A percentile compares a stretch with the other conserved stretches of the same genome.
These are phyloP conservation scores for Ceraclea dissimilis DNA, from an alignment of 2,888 invertebrate species.

Conservation along the genomic window DNA sequence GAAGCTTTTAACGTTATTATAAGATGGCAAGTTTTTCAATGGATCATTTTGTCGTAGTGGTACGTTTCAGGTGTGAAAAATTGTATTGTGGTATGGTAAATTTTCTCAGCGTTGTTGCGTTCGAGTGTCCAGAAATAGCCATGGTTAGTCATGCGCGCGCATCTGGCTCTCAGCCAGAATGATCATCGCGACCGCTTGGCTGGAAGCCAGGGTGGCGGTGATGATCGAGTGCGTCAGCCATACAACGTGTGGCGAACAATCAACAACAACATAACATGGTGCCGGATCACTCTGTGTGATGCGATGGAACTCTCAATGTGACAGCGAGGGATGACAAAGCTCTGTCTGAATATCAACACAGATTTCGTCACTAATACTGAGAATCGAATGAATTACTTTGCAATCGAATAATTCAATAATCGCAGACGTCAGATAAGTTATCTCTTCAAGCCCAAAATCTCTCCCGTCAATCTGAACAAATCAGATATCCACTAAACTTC, in stretches of 20 bases:
- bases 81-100: neutral
- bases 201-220: slow-evolving; percentile 21
- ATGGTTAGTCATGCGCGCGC: slow-evolving; percentile 25
- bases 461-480: no score
- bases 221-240: slow-evolving; percentile 16
- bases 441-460: no score
- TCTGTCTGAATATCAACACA: no score
- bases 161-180: slow-evolving; percentile 8
- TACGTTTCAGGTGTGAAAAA: neutral
- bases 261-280: neutral
- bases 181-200: slow-evolving; percentile 23
- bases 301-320: neutral
- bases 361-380: no score
- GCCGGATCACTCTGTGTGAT: neutral
- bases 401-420: no score
- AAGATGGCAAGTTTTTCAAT: no score
- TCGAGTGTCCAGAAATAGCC: slow-evolving; percentile 12
- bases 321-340: neutral
- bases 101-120: neutral
- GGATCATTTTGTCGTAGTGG: neutral
- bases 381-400: no score
- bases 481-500: no score
- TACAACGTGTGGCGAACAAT: slow-evolving; percentile 9
- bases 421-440: no score
- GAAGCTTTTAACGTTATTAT: no score